Evolutionary conservation across 2,113 vertebrate genomes (phyloP).

Genomic region (Grus americana): DNA sequence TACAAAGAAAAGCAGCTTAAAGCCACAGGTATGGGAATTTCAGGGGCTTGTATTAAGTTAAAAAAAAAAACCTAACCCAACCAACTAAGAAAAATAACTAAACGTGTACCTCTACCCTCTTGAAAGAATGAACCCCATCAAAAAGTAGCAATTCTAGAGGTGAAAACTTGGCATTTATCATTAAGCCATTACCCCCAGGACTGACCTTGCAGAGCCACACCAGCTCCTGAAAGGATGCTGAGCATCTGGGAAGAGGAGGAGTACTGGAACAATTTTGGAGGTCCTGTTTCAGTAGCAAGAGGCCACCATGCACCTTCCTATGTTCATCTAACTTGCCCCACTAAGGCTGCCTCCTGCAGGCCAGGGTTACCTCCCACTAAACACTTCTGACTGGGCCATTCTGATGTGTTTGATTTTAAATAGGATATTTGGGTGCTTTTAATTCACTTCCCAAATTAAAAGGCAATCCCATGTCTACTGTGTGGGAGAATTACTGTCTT

Average conservation of each 20-base stretch:
- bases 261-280: background rate
- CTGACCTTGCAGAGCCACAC: background rate
- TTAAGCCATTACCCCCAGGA: background rate
- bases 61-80: background rate
- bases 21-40: background rate
- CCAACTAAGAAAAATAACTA: background rate
- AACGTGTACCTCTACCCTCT: background rate
- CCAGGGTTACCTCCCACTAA: background rate
- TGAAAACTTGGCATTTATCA: background rate
- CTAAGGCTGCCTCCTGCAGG: background rate
- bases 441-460: background rate
- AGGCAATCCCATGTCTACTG: background rate
- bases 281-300: background rate
- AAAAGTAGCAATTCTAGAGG: background rate
- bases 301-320: rapidly evolving
- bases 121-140: background rate
- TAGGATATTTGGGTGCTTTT: background rate
- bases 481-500: background rate
- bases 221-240: background rate
- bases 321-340: background rate
- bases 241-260: background rate
- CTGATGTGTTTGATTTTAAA: background rate
- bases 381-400: background rate
- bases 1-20: background rate
- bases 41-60: background rate